phyloP scores from a whole-genome alignment of 1,140 invertebrate species.

The Maconellicoccus hirsutus region DNA sequence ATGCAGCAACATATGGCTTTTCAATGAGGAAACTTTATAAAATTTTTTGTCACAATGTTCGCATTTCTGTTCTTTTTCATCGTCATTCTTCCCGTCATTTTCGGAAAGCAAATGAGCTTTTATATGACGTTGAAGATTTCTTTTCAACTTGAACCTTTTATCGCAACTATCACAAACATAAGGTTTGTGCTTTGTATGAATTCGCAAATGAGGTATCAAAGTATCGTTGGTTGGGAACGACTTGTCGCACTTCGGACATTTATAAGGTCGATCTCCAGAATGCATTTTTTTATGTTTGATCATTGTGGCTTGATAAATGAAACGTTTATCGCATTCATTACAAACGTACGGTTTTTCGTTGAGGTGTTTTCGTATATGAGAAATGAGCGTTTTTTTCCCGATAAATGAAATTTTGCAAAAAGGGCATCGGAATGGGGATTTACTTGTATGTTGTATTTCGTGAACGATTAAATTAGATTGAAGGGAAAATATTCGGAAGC shows the following conservation, averaged over 20 bases:
- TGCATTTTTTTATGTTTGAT: slow-evolving; percentile 42
- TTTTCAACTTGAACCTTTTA: not conserved
- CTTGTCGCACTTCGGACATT: slow-evolving; percentile 37
- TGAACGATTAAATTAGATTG: not conserved
- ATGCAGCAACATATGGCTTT: not conserved
- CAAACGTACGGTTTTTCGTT: slow-evolving; percentile 85
- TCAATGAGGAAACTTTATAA: not conserved
- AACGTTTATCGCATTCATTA: slow-evolving; percentile 41
- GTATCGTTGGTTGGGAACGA: not conserved
- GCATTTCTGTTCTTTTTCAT: not conserved
- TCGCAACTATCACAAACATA: not conserved
- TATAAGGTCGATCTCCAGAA: slow-evolving; percentile 43
- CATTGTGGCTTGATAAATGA: slow-evolving; percentile 33
- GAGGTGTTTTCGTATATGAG: slow-evolving; percentile 92
- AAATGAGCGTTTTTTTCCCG: not conserved
- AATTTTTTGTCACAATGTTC: not conserved
- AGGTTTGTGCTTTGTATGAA: not conserved
- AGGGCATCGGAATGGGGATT: not conserved
- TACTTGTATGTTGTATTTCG: not conserved
- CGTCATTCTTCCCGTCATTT: not conserved
- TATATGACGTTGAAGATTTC: not conserved
- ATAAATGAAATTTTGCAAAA: not conserved
- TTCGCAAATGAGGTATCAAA: not conserved
- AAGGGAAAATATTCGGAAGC: not conserved
- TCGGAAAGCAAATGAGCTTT: not conserved